Conservation (phyloP, 1,140 invertebrate species). For the Diabrotica undecimpunctata region DNA sequence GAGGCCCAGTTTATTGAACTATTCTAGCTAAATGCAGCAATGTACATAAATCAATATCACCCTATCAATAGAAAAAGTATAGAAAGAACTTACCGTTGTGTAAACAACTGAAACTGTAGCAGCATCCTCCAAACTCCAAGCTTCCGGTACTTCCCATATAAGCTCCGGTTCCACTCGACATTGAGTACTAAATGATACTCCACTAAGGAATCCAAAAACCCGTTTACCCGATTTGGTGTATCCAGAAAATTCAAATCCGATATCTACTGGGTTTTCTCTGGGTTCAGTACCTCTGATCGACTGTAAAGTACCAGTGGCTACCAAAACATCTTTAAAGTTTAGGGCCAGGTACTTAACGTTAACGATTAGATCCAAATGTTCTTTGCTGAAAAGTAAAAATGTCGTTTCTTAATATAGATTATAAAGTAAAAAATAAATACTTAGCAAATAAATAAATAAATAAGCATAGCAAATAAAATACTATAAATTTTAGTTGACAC, state of each 20-base stretch:
- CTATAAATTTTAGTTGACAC: too few species aligned
- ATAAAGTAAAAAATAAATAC: too few species aligned
- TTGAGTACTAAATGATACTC: conserved; percentile 58
- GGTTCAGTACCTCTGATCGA: conserved; percentile 55
- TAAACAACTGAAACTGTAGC: conserved; percentile 85
- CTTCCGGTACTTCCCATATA: conserved; percentile 74
- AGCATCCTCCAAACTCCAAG: conserved; percentile 82
- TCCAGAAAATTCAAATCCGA: conserved; percentile 73
- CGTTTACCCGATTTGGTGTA: conserved; percentile 51
- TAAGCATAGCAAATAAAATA: too few species aligned
- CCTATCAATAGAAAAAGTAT: not conserved
- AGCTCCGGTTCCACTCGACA: conserved; percentile 57
- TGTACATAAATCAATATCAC: too few species aligned
- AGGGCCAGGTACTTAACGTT: conserved; percentile 62
- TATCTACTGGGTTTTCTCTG: conserved; percentile 57
- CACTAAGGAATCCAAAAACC: conserved; percentile 65
- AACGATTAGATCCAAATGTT: too few species aligned
- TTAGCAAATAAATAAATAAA: too few species aligned
- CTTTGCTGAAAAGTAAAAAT: too few species aligned
- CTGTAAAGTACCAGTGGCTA: conserved; percentile 65
- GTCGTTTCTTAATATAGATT: too few species aligned
- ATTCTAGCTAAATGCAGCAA: too few species aligned
- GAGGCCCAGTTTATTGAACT: too few species aligned
- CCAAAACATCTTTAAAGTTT: conserved; percentile 78
- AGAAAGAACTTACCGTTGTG: not conserved